phyloP scores from a whole-genome alignment of 2,888 invertebrate genomes.

The Malthinus flaveolus region DNA sequence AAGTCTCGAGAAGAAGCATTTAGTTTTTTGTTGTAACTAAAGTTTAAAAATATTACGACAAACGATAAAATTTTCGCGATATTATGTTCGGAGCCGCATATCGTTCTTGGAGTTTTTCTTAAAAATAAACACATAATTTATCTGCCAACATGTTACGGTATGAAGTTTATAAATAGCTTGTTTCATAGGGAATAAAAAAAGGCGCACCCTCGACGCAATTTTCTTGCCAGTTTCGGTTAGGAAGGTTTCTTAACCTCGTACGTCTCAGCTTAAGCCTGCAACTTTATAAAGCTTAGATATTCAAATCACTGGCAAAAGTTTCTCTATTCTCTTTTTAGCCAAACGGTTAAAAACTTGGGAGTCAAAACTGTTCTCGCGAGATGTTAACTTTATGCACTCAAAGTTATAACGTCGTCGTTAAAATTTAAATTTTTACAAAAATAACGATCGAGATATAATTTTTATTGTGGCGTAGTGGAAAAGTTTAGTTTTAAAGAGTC shows the following conservation, averaged over 20 bases:
- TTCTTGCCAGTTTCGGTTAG: conserved; percentile 10
- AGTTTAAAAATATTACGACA: conserved; percentile 15
- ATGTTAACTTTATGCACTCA: conserved; percentile 29
- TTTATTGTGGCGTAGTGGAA: no score
- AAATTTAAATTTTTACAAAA: conserved; percentile 18
- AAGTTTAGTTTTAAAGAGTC: no score
- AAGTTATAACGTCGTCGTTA: conserved; percentile 27
- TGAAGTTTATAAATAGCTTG: conserved; percentile 33
- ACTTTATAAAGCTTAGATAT: conserved; percentile 34
- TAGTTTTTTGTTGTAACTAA: conserved; percentile 7
- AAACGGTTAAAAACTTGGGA: conserved; percentile 22
- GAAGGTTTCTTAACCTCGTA: conserved; percentile 7
- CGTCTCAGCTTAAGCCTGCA: conserved; percentile 18
- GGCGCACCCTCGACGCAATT: conserved; percentile 11
- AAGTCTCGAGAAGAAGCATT: conserved; percentile 15
- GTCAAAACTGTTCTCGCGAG: conserved; percentile 24
- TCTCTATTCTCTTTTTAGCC: conserved; percentile 28
- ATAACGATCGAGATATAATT: no score
- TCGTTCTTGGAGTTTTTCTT: conserved; percentile 21
- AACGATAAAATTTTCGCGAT: conserved; percentile 27
- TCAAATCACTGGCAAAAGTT: conserved; percentile 34
- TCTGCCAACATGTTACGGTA: conserved; percentile 30
- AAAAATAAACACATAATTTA: conserved; percentile 37
- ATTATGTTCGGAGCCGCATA: conserved; percentile 24
- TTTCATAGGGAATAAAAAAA: conserved; percentile 14